phyloP scores from a whole-genome alignment of 1,140 invertebrate species.

The Ericerus pela region DNA sequence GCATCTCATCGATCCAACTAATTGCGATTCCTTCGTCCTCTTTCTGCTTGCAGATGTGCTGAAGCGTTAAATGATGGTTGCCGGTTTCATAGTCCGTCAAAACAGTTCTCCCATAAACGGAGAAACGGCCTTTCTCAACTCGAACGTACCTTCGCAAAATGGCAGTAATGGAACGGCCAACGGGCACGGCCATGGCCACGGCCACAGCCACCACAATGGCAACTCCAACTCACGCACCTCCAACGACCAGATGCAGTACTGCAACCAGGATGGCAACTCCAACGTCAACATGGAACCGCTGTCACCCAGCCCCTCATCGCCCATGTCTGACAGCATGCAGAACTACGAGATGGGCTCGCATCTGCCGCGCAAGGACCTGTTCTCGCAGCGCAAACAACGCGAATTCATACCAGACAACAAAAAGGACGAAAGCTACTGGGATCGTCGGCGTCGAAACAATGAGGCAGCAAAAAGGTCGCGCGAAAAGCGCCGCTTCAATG shows the following conservation, averaged over 20 bases:
- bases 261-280: conserved; percentile 20
- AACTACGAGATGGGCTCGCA: conserved; percentile 35
- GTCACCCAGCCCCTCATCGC: conserved; percentile 15
- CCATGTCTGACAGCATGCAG: conserved; percentile 25
- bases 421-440: conserved; percentile 96
- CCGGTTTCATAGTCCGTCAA: conserved; percentile 61
- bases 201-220: conserved; percentile 17
- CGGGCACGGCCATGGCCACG: conserved; percentile 21
- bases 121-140: conserved; percentile 35
- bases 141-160: conserved; percentile 18
- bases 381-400: conserved; percentile 77
- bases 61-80: conserved; percentile 50
- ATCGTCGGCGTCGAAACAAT: conserved; percentile 83
- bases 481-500: conserved; percentile 89
- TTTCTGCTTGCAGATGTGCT: conserved; percentile 17
- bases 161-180: not conserved
- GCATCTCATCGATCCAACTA: too few species aligned
- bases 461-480: conserved; percentile 87
- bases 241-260: conserved; percentile 23
- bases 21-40: too few species aligned
- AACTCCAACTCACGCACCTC: conserved; percentile 22
- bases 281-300: conserved; percentile 20
- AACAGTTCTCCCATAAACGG: conserved; percentile 48
- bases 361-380: conserved; percentile 52
- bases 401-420: conserved; percentile 94